Conservation (phyloP, 37 sponge, comb jelly and placozoan species). For the Aplysina aerophoba region DNA sequence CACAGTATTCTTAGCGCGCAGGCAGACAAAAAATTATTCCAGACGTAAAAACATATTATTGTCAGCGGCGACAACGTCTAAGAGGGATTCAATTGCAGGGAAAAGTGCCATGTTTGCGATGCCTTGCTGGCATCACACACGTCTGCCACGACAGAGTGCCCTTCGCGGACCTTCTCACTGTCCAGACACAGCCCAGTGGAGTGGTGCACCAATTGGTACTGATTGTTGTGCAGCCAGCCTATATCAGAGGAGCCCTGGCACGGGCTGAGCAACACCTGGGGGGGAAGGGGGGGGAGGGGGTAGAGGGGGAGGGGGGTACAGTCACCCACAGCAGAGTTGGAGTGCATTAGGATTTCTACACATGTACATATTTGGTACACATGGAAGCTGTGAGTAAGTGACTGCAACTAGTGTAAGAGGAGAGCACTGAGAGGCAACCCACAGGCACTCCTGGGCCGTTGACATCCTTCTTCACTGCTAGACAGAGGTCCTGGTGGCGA, state of each 20-base stretch:
- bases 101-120: not conserved
- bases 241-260: not conserved
- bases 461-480: slow-evolving; percentile 13
- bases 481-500: slow-evolving; percentile 57
- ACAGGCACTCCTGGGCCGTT: not conserved
- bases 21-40: too few species aligned
- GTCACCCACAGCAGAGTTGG: too few species aligned
- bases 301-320: too few species aligned
- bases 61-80: not conserved
- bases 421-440: not conserved
- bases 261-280: not conserved
- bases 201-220: slow-evolving; percentile 1
- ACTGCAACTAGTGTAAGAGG: too few species aligned
- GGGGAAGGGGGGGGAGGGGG: too few species aligned
- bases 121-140: not conserved
- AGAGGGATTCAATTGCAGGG: slow-evolving; percentile 1
- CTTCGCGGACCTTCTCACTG: slow-evolving; percentile 10
- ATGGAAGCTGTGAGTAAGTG: too few species aligned
- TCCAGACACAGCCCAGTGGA: not conserved
- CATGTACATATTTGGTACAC: too few species aligned
- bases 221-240: not conserved
- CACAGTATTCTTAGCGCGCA: too few species aligned
- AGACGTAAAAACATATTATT: too few species aligned
- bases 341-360: too few species aligned
- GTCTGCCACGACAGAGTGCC: not conserved